Evolutionary conservation across 2,888 invertebrate species (phyloP).

Genomic region (Pristionchus japonicus): DNA sequence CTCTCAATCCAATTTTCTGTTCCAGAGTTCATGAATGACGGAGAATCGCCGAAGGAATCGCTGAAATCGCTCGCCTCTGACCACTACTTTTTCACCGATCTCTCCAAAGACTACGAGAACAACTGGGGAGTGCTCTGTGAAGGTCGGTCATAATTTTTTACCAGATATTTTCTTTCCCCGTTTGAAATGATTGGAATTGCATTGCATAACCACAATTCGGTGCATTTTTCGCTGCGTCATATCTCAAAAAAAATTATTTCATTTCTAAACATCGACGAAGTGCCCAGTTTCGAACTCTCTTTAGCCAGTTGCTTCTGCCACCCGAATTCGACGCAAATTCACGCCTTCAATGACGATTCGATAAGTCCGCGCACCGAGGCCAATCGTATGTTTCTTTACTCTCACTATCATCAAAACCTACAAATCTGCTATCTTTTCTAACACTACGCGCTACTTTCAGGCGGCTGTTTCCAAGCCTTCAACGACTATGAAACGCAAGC

Average conservation of each 20-base stretch:
- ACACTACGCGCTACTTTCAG: background rate
- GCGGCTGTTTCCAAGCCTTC: background rate
- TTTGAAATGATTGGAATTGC: background rate
- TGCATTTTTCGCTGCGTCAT: too few relatives aligned
- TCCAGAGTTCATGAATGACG: background rate
- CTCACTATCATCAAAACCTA: background rate
- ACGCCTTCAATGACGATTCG: background rate
- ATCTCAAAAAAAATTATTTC: too few relatives aligned
- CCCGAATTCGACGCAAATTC: background rate
- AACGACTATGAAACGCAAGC: background rate
- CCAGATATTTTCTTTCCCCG: background rate
- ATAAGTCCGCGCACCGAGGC: background rate
- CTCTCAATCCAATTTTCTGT: too few relatives aligned
- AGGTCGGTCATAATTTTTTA: background rate
- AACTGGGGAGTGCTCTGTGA: background rate
- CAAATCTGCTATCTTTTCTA: background rate
- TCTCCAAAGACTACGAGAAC: background rate
- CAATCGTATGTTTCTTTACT: background rate
- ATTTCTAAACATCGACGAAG: too few relatives aligned
- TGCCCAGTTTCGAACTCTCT: too few relatives aligned
- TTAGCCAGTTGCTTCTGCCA: background rate
- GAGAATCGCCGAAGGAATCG: background rate
- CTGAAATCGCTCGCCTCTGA: background rate
- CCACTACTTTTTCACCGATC: background rate
- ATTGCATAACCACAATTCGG: too few relatives aligned